Evolutionary conservation across 2,797 vertebrate species (phyloP).

Genomic region (Megalops cyprinoides): DNA sequence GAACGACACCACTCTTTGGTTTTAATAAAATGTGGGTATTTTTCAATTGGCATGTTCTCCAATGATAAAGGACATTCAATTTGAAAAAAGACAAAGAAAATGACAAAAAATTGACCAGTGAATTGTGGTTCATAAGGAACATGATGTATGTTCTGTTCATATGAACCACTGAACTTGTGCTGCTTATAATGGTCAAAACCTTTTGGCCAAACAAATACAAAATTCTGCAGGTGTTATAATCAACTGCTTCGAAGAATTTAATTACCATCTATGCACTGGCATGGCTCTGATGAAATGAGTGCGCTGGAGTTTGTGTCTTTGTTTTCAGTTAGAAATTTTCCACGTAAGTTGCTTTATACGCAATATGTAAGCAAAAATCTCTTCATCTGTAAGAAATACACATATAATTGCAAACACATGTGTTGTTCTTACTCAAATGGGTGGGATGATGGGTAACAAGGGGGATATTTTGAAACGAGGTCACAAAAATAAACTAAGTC

Average conservation of each 20-base stretch:
- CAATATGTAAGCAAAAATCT: no score
- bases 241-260: no score
- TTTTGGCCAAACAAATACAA: background rate
- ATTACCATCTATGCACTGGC: no score
- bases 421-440: background rate
- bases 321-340: no score
- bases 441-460: background rate
- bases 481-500: background rate
- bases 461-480: no score
- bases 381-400: no score
- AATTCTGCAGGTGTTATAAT: background rate
- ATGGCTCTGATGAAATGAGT: no score
- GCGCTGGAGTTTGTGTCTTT: no score
- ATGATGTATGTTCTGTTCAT: background rate
- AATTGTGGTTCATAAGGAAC: background rate
- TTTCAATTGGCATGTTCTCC: background rate
- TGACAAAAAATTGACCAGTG: background rate
- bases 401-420: no score
- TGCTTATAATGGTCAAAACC: background rate
- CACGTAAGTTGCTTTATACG: no score
- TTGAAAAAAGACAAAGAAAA: background rate
- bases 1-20: conserved; percentile 10
- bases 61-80: background rate
- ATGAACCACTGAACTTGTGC: background rate
- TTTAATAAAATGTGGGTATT: conserved; percentile 2